Conservation (phyloP, 2,113 vertebrate species). For the Empidonax traillii region DNA sequence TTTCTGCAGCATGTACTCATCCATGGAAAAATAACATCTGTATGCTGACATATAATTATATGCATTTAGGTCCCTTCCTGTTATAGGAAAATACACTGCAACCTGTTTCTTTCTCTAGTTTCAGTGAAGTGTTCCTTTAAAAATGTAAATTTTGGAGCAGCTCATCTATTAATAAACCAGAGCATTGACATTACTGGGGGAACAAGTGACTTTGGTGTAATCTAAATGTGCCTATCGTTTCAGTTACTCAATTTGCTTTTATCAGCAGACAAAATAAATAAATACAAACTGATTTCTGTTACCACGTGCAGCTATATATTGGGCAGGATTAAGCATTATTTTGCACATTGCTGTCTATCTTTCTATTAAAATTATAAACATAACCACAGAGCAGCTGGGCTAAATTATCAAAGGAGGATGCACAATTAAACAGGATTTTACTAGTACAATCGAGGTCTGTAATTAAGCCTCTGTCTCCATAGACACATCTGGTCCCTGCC, state of each 20-base stretch:
- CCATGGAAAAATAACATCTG: neutral
- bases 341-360: neutral
- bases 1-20: neutral
- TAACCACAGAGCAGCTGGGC: slow-evolving; percentile 8
- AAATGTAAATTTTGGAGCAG: neutral
- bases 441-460: neutral
- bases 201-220: neutral
- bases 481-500: slow-evolving; percentile 30
- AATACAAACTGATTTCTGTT: neutral
- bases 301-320: neutral
- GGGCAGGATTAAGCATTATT: neutral
- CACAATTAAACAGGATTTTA: slow-evolving; percentile 45
- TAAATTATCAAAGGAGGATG: slow-evolving; percentile 43
- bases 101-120: neutral
- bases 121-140: neutral
- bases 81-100: neutral
- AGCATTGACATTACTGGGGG: neutral
- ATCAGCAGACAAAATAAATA: neutral
- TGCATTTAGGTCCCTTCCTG: neutral
- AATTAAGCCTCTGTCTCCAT: slow-evolving; percentile 40
- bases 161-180: neutral
- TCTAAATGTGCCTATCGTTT: neutral
- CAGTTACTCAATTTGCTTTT: neutral
- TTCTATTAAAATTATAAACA: neutral
- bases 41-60: neutral